Conservation (phyloP, 2,113 vertebrate genomes). For the Ceratotherium simum region DNA sequence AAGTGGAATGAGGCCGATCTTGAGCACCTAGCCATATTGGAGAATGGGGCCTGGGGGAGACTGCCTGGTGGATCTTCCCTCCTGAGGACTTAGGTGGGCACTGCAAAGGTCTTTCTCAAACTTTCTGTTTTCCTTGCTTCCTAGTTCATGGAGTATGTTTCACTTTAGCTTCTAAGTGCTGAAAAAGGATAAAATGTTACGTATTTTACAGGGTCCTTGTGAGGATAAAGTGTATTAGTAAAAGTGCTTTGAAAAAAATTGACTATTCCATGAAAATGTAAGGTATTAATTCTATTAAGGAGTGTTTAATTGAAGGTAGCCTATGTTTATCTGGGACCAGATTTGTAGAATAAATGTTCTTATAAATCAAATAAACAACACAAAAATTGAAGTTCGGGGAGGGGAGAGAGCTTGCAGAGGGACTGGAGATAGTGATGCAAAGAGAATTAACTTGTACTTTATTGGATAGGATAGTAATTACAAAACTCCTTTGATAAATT, state of each 20-base stretch:
- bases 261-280: background rate
- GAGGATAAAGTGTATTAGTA: background rate
- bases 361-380: background rate
- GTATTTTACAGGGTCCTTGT: background rate
- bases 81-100: background rate
- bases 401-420: background rate
- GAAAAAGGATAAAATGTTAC: background rate
- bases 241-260: background rate
- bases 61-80: fast-evolving
- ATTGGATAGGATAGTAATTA: background rate
- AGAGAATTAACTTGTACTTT: background rate
- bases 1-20: background rate
- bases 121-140: background rate
- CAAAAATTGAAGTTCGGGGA: background rate
- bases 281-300: background rate
- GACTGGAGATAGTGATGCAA: background rate
- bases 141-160: background rate
- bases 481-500: background rate
- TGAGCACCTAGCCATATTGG: background rate
- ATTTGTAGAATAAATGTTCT: background rate
- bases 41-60: background rate
- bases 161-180: background rate
- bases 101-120: background rate
- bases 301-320: background rate
- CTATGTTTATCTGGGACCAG: background rate